Evolutionary conservation across 2,888 invertebrate genomes (phyloP), one percentile per base, ranked within the genome.

Genomic region (Drosophila histrio): DNA sequence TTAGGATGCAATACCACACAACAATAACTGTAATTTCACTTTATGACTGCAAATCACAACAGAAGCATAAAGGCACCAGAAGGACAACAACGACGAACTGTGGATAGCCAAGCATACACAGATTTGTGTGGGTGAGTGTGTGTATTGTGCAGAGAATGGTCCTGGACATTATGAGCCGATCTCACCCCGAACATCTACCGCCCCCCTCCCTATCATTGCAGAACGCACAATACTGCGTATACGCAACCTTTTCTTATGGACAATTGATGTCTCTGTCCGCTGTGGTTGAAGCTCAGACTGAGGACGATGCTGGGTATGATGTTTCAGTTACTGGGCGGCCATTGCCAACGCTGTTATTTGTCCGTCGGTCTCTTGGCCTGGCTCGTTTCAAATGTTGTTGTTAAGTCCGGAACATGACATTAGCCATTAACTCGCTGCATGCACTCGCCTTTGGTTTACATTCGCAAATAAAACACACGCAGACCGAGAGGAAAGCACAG

Each of bases 31-130:
- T 84, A 87, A 89, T 88, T 89, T 83, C 83, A 79, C 88, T 87
- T 89, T 89, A 89, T 89, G 88, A 79, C 81, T 76, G 88, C 84
- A 85, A 88, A 85, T 85, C 84, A 85, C 84, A 85, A 87, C 88
- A 72, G 84, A 77, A 76, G 66, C 84, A 84, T 88, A 85, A 85
- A 84, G 81, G 69, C 79, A 78, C 46, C 52, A 63, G 44, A 34
- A 53, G 71, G 82, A 65, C 71, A 78, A 69, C 61, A 49, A 59
- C 57, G 34, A 68, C 60, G 43, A 60, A 61, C 36, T 59, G 56
- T 52, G 62, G 67, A 59, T 63, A 54, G 58, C 68, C 67, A 52
- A 53, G 46, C 57, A 38, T 43, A 9, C 50, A 69, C 30, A 11
- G 36, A 44, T 17, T 34, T 39, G 32, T 66, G 38, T 46, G 50